Percentiles rank a stretch among this genome's conserved stretches.
phyloP scores from a whole-genome alignment of 2,113 vertebrate genomes.

The Psittacula cyanocephala region DNA sequence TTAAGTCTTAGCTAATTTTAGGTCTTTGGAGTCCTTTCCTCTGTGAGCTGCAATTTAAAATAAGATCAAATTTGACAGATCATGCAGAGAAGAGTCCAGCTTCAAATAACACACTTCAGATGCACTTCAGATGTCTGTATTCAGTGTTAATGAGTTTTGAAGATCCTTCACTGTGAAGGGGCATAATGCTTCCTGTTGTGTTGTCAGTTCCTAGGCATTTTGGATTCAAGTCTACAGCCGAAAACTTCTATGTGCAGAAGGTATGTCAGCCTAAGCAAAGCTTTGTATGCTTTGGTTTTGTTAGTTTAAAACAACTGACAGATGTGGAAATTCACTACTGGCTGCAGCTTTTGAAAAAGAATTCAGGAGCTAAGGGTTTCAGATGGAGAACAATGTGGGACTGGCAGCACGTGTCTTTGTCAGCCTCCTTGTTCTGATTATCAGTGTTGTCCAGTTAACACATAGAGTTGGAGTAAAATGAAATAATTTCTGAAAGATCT shows the following conservation, averaged over 20 bases:
- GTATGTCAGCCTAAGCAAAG: slow-evolving; percentile 19
- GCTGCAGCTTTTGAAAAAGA: background rate
- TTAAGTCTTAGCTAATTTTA: slow-evolving; percentile 48
- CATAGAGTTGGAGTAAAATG: background rate
- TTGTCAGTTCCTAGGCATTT: slow-evolving; percentile 40
- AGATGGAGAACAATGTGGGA: background rate
- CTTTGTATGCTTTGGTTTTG: background rate
- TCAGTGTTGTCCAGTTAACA: background rate
- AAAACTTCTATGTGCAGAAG: background rate
- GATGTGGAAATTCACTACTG: slow-evolving; percentile 3
- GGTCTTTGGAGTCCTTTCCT: slow-evolving; percentile 20
- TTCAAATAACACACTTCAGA: slow-evolving; percentile 37
- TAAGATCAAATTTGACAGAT: slow-evolving; percentile 51
- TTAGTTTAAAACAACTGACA: slow-evolving; percentile 34
- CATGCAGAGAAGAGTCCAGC: slow-evolving; percentile 47
- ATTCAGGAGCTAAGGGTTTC: background rate
- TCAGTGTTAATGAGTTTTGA: slow-evolving; percentile 58
- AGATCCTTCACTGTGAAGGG: slow-evolving; percentile 41
- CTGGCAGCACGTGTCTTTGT: background rate
- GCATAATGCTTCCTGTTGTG: slow-evolving; percentile 41
- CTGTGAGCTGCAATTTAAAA: slow-evolving; percentile 44
- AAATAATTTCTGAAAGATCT: background rate
- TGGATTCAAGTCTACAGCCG: slow-evolving; percentile 1
- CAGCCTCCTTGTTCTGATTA: background rate
- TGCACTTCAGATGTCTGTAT: slow-evolving; percentile 53